Conservation (phyloP, 2,113 vertebrate species). For the Cricetomys ansorgei region DNA sequence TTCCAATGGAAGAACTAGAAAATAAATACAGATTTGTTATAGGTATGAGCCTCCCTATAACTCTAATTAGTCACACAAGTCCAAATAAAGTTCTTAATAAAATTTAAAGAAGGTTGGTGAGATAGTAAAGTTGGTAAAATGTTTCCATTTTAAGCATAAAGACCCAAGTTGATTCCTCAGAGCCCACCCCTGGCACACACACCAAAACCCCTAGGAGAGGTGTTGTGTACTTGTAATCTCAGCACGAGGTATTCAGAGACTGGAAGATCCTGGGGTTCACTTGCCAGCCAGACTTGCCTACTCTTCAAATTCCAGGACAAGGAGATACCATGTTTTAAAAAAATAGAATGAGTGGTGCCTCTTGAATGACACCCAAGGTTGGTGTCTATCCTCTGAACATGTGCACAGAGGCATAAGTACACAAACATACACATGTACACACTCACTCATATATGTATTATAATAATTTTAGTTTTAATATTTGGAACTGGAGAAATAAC, state of each 20-base stretch:
- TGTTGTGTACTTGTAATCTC: background rate
- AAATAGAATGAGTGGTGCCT: background rate
- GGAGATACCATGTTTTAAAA: background rate
- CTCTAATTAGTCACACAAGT: background rate
- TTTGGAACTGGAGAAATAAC: background rate
- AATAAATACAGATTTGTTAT: background rate
- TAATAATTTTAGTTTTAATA: background rate
- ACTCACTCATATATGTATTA: background rate
- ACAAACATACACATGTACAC: background rate
- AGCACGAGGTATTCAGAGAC: background rate
- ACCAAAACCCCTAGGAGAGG: background rate
- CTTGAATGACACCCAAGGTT: background rate
- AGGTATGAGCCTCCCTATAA: background rate
- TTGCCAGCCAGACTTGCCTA: background rate
- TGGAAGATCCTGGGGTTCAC: background rate
- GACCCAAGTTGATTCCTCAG: background rate
- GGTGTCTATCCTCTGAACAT: background rate
- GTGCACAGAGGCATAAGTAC: rapidly evolving
- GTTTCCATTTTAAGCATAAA: background rate
- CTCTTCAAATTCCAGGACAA: background rate
- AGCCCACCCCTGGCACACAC: background rate
- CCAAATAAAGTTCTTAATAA: background rate
- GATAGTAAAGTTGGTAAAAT: no score
- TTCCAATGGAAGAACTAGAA: background rate
- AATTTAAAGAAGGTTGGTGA: background rate